Base-by-base conservation (phyloP, 1,140 invertebrate species). In the Augochlora pura region DNA sequence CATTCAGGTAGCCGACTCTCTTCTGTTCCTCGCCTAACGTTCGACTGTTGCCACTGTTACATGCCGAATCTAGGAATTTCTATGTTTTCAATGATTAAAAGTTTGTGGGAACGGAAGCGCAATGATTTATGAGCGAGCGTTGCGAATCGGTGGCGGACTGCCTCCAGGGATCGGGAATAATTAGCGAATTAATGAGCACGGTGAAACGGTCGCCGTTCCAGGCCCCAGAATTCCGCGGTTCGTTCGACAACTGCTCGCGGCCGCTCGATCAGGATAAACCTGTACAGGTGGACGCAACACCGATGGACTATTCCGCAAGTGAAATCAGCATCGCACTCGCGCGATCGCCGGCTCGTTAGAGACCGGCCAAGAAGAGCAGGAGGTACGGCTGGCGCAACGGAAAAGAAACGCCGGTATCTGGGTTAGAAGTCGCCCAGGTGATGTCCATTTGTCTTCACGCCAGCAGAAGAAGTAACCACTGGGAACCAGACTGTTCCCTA, bases 341-440 rank as follows among this genome's bases (percentile, higher is more conserved):
- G 21, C 38, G 63, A 65, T 65, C 63, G 9, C 63, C 12, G 9
- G 63, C 63, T 65, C 38, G 63, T 65, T 65, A 42, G 5, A 65
- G 63, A 12, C 63, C 9, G 16, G 2, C 38, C 38, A 63, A 38
- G 16, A 63, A 18, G 60, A 63, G 60, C 18, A 38, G 27, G 32
- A 38, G 39, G 63, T 23, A 42, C 38, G n/a, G 63, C 63, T 42
- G 38, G 63, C 63, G 63, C 38, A 65, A 65, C 63, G 63, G n/a
- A 65, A 65, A 65, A 42, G 63, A 23, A 42, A 12, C 63, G 38
- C 38, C 38, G 23, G 63, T 65, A 65, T 65, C 63, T 65, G 63
- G 63, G 63, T 65, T 65, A 65, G 63, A 65, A 65, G 63, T 65
- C 63, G 63, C 63, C 63, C 38, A 18, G 63, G 63, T 65, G 63